phyloP scores from a whole-genome alignment of 2,113 vertebrate species.

The Elaphurus davidianus region DNA sequence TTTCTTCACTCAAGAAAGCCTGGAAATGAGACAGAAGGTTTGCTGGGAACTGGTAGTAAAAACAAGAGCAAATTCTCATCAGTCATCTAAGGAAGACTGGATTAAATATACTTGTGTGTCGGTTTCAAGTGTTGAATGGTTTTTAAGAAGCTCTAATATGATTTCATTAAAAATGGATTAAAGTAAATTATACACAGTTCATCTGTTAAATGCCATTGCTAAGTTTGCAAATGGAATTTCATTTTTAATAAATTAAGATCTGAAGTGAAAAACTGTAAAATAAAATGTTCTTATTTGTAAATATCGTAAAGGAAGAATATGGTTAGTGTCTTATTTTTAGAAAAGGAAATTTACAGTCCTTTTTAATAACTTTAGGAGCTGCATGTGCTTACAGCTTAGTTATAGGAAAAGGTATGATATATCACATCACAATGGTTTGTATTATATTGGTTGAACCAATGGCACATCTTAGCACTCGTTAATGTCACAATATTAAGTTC shows the following conservation, averaged over 20 bases:
- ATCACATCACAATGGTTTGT: fast-evolving
- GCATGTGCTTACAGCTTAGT: fast-evolving
- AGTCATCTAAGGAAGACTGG: not conserved
- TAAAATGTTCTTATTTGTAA: not conserved
- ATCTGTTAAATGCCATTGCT: not conserved
- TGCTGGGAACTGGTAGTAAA: not conserved
- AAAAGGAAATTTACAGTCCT: not conserved
- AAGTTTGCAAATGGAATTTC: not conserved
- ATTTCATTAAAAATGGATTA: not conserved
- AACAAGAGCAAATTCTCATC: not conserved
- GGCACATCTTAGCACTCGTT: fast-evolving
- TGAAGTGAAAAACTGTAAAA: not conserved
- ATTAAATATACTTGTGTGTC: not conserved
- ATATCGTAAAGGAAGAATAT: not conserved
- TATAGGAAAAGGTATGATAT: fast-evolving
- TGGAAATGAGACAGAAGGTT: fast-evolving
- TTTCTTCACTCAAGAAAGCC: not conserved
- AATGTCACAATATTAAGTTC: fast-evolving
- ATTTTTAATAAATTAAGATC: slow-evolving; percentile 8
- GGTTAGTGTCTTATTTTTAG: not conserved
- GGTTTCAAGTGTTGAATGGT: not conserved
- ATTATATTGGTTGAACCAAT: fast-evolving
- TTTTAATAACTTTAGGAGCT: not conserved
- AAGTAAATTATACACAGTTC: not conserved
- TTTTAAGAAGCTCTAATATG: not conserved